These are phyloP conservation scores for Etia nguti DNA, from an alignment of 2,113 vertebrate species.

Conservation along the genomic window DNA sequence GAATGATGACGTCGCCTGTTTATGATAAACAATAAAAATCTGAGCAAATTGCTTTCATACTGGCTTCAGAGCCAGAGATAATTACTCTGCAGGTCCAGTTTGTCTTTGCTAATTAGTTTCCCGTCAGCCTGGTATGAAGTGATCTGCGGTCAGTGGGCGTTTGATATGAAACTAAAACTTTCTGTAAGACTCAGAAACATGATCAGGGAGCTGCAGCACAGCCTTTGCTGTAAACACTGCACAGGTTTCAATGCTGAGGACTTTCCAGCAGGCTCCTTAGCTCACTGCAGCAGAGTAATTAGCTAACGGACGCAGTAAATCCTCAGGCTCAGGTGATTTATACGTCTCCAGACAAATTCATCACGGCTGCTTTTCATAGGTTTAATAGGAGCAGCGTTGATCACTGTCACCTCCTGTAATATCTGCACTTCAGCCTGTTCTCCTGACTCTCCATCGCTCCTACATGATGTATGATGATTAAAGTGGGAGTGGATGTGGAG, in stretches of 20 bases:
- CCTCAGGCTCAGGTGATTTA: background rate
- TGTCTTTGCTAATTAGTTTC: background rate
- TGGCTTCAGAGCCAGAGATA: background rate
- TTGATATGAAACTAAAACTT: background rate
- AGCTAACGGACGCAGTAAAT: background rate
- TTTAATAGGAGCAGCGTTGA: background rate
- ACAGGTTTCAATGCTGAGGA: background rate
- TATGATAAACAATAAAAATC: background rate
- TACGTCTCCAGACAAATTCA: background rate
- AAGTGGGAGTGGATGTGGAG: background rate
- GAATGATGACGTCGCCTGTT: background rate
- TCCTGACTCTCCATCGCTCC: background rate
- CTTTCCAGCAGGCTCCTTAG: background rate
- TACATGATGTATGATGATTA: background rate
- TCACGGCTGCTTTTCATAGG: background rate
- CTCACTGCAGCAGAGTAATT: background rate
- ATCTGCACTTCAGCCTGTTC: background rate
- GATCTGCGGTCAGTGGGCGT: background rate
- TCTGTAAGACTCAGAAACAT: background rate
- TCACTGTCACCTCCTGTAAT: background rate
- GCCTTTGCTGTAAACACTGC: background rate
- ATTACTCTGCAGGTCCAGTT: background rate
- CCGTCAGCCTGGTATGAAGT: background rate
- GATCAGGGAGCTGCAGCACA: background rate
- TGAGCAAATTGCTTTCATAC: background rate